phyloP scores from a whole-genome alignment of 2,113 vertebrate species.

The Forbesichthys agassizii region DNA sequence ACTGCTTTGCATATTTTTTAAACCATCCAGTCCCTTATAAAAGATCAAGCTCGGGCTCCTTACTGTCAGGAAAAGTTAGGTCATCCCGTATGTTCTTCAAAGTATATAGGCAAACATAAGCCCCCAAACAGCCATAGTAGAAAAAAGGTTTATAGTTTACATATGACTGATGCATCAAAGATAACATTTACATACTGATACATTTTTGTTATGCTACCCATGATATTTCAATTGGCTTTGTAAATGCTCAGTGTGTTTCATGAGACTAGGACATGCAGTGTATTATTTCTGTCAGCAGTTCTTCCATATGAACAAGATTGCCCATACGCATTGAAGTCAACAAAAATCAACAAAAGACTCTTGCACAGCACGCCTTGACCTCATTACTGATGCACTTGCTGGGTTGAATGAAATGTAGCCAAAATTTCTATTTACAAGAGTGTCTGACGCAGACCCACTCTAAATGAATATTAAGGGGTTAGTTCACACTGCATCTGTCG shows the following conservation, averaged over 20 bases:
- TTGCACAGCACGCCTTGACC: neutral
- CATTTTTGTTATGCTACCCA: too few relatives aligned
- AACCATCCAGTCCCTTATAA: constrained; percentile 55
- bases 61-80: constrained; percentile 34
- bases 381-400: neutral
- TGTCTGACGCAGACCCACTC: too few relatives aligned
- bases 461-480: neutral
- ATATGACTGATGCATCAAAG: too few relatives aligned
- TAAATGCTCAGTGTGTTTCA: too few relatives aligned
- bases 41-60: constrained; percentile 38
- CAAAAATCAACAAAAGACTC: neutral
- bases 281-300: neutral
- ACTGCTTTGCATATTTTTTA: constrained; percentile 75
- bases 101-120: constrained; percentile 7
- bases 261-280: too few relatives aligned
- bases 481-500: neutral
- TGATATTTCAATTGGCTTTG: too few relatives aligned
- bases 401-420: neutral
- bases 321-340: neutral
- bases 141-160: too few relatives aligned
- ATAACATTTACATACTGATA: too few relatives aligned
- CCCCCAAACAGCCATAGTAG: neutral
- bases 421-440: too few relatives aligned
- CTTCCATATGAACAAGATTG: neutral
- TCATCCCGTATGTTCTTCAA: constrained; percentile 20